A percentile compares a stretch with the other conserved stretches of the same genome.
Evolutionary conservation across 1,140 invertebrate species (phyloP).

Genomic region (Drosophila albomicans): DNA sequence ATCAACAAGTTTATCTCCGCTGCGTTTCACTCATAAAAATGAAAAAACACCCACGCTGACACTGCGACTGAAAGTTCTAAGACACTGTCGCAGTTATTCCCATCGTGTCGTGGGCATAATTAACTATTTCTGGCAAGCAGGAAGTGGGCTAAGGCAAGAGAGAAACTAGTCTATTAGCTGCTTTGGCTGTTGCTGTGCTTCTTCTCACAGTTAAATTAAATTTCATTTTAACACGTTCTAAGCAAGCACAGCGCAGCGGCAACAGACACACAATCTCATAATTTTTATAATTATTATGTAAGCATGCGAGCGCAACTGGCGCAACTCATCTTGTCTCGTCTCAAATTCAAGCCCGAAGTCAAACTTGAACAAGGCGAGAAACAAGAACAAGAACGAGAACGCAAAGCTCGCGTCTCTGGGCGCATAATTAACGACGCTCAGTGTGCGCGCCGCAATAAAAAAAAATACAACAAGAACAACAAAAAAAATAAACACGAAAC

Average conservation of each 20-base stretch:
- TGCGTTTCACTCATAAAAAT: slow-evolving; percentile 10
- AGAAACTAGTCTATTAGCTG: slow-evolving; percentile 68
- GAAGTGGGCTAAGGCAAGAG: slow-evolving; percentile 58
- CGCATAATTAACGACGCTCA: slow-evolving; percentile 61
- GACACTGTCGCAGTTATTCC: slow-evolving; percentile 52
- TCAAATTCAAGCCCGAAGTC: slow-evolving; percentile 2
- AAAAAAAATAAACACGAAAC: slow-evolving; percentile 31
- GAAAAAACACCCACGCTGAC: slow-evolving; percentile 33
- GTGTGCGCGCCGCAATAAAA: slow-evolving; percentile 47
- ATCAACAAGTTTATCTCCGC: slow-evolving; percentile 7
- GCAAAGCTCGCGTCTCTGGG: slow-evolving; percentile 19
- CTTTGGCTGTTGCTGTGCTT: slow-evolving; percentile 4
- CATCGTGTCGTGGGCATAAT: slow-evolving; percentile 65
- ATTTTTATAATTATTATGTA: slow-evolving; percentile 79
- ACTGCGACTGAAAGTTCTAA: slow-evolving; percentile 49
- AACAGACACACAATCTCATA: slow-evolving; percentile 44
- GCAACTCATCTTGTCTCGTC: slow-evolving; percentile 21
- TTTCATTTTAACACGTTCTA: slow-evolving; percentile 81
- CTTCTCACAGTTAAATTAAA: slow-evolving; percentile 79
- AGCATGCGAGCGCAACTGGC: slow-evolving; percentile 78
- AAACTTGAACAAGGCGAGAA: slow-evolving; percentile 7
- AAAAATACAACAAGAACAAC: slow-evolving; percentile 3
- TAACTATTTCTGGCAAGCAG: slow-evolving; percentile 58
- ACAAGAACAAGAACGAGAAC: slow-evolving; percentile 11
- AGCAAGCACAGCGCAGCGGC: slow-evolving; percentile 29